Base-by-base conservation (phyloP, 2,888 invertebrate species). In the Chalcosyrphus nemorum region DNA sequence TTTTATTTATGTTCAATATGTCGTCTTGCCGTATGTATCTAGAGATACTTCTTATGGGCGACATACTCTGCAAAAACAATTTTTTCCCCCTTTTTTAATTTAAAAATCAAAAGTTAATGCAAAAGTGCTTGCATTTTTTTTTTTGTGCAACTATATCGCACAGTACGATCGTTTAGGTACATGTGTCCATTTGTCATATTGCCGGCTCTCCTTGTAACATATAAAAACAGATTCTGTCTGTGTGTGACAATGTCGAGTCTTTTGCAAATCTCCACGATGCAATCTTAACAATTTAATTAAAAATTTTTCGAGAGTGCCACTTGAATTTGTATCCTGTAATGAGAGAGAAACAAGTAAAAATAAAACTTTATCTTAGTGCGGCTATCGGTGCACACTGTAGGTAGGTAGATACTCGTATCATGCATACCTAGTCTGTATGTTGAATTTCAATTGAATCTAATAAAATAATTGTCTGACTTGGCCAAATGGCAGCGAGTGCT, bases 231-330 rank as follows among this genome's bases (percentile, higher is more conserved):
- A 41, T 38, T 72, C 61, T 52, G 32, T 32, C 59, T 56, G 61
- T 50, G 29, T 32, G 71, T 57, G 63, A 74, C 63, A 56, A 65
- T 75, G 65, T 75, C 66, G 56, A 41, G 45, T 52, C 66, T 56
- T n/a, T 77, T 77, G 77, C 57, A 84, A 84, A 80, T 84, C 84
- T 84, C 74, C 68, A 63, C 74, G 80, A 65, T 70, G 57, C 74
- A 80, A 84, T 84, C 84, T 84, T 84, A 84, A 84, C 84, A 84
- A 80, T 84, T 84, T 84, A 84, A 84, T 84, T 84, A 84, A 84
- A 75, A 35, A 84, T 84, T 80, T 84, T 84, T 84, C 57, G 78
- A 72, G 72, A 82, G 66, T 82, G 82, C 78, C 66, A 56, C 78
- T 78, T 78, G 68, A 78, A 82, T 59, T n/a, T 82, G 74, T 70